These are phyloP conservation scores for Pipistrellus nathusii DNA, from an alignment of 2,797 vertebrate species.

Conservation along the genomic window DNA sequence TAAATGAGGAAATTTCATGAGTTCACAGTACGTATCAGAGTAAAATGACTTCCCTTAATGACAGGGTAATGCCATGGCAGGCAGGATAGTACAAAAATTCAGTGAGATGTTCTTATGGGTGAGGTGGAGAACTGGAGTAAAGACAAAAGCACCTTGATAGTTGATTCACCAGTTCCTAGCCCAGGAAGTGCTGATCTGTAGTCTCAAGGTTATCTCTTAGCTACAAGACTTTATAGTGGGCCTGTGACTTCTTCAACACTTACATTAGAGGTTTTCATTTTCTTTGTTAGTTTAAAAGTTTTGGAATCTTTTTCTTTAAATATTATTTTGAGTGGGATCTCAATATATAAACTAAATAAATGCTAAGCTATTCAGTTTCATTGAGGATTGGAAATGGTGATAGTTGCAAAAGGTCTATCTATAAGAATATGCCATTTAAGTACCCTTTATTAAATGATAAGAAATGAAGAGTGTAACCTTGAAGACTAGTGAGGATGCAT, in stretches of 20 bases:
- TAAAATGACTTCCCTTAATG: constrained; percentile 31
- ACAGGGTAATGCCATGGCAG: background rate
- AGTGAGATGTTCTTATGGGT: background rate
- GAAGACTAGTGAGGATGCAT: background rate
- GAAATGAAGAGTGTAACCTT: background rate
- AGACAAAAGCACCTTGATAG: background rate
- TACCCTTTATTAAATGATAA: background rate
- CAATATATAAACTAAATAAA: constrained; percentile 6
- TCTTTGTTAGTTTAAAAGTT: constrained; percentile 40
- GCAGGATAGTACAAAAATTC: background rate
- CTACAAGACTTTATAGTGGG: background rate
- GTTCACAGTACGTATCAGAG: background rate
- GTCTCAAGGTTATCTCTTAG: background rate
- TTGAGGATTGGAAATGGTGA: background rate
- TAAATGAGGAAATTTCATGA: background rate
- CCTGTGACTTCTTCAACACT: background rate
- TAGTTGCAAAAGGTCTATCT: background rate
- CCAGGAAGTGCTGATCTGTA: background rate
- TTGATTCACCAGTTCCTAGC: background rate
- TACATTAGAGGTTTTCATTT: background rate
- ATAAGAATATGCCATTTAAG: background rate
- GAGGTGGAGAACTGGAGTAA: background rate
- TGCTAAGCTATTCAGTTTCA: background rate
- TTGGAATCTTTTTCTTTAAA: constrained; percentile 28
- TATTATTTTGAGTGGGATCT: background rate